Conservation (phyloP, 2,888 invertebrate species). For the Orthosia gracilis region DNA sequence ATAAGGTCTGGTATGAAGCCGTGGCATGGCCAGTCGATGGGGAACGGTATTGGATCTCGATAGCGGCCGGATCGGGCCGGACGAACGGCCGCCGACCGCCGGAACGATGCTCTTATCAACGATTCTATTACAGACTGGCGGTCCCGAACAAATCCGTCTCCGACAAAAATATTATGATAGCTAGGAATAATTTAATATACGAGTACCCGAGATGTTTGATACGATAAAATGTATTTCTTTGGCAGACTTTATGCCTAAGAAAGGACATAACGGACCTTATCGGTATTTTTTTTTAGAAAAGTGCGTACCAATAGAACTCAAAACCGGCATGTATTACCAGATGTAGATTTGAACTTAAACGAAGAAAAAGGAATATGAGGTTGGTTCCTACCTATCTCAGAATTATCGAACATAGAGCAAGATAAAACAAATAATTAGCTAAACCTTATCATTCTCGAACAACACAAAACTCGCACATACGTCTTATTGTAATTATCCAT, state of each 20-base stretch:
- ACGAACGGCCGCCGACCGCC: slow-evolving; percentile 11
- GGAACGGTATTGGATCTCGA: slow-evolving; percentile 56
- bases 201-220: slow-evolving; percentile 2
- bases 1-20: slow-evolving; percentile 38
- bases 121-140: slow-evolving; percentile 42
- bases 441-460: neutral
- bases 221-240: neutral
- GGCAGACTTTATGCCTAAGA: too few relatives aligned
- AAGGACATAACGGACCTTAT: neutral
- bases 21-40: slow-evolving; percentile 23
- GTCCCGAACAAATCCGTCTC: slow-evolving; percentile 40
- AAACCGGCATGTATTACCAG: too few relatives aligned
- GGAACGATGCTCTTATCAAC: slow-evolving; percentile 51
- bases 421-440: neutral
- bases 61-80: slow-evolving; percentile 23
- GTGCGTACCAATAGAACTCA: too few relatives aligned
- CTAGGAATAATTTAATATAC: slow-evolving; percentile 23
- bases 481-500: slow-evolving; percentile 1
- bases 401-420: too few relatives aligned
- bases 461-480: neutral
- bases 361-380: too few relatives aligned
- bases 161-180: slow-evolving; percentile 28
- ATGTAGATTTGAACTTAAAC: too few relatives aligned
- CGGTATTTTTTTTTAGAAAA: too few relatives aligned
- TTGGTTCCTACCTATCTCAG: too few relatives aligned